Base-by-base conservation (phyloP, 2,113 vertebrate species). In the Delphinus delphis region DNA sequence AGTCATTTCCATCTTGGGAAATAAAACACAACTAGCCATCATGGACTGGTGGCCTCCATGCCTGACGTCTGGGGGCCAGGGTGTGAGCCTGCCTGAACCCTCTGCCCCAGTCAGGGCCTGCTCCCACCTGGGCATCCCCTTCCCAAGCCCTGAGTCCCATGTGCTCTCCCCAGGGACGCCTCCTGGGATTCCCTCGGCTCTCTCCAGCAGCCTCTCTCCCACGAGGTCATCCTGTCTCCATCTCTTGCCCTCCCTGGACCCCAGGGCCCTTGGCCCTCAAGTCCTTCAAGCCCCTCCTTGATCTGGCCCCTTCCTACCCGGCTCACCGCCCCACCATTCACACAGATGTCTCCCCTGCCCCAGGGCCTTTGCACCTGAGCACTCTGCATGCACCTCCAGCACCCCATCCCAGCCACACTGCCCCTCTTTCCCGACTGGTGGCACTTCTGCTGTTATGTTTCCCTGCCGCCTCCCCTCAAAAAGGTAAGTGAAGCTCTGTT, bases 1-100 rank as follows among this genome's bases (percentile, higher is more conserved):
- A 41, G 7, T 23, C 25, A 14, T 17, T 63, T 71, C 73, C 65
- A 28, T 53, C 65, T 4, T 62, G 55, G 44, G 55, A 73, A 38
- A 26, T 38, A 38, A 73, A 47, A 7, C 2, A 26, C 33, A 65
- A 50, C 14, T 77, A 13, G 53, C 25, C 18, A 2, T n/a, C 18
- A 6, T 6, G 7, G 23, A 15, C 62, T 4, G 60, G 26, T 20
- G 25, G 38, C 85, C 23, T 65, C 28, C 0, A 7, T 0, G 10
- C 6, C 88, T 47, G 73, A 20, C 0, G 1, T 77, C 65, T 8
- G 23, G 55, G 17, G 8, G 20, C 20, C 3, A 0, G 65, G 0
- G 1, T 1, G 14, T 8, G 2, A 28, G 9, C 2, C 21, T 21
- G 2, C 20, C n/a, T 0, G 60, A 53, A 33, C 70, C n/a, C 25